A percentile compares a stretch with the other conserved stretches of the same genome.
phyloP scores from a whole-genome alignment of 2,888 invertebrate genomes.

The Standfussiana lucernea region DNA sequence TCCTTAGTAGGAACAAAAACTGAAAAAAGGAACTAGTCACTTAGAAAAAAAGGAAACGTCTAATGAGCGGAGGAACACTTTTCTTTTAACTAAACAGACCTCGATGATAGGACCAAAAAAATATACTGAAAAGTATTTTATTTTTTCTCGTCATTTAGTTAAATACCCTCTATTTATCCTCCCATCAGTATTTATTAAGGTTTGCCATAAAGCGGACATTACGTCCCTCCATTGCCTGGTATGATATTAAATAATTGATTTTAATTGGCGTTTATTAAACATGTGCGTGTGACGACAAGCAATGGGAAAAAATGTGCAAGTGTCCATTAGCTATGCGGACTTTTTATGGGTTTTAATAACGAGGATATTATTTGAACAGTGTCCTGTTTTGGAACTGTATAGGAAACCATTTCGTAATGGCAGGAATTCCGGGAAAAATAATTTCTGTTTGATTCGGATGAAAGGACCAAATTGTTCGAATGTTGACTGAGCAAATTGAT shows the following conservation, averaged over 20 bases:
- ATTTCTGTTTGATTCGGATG: neutral
- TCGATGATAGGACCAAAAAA: constrained; percentile 5
- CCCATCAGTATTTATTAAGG: constrained; percentile 59
- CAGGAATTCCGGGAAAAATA: neutral
- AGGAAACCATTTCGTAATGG: neutral
- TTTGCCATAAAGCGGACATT: constrained; percentile 72
- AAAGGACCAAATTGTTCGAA: neutral
- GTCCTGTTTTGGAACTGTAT: neutral
- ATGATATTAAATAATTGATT: constrained; percentile 80
- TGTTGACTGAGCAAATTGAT: no score
- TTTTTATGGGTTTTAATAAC: constrained; percentile 17
- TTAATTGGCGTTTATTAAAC: constrained; percentile 87
- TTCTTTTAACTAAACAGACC: constrained; percentile 13
- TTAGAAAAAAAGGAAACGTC: constrained; percentile 37
- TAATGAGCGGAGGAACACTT: constrained; percentile 37
- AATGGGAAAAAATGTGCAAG: constrained; percentile 77
- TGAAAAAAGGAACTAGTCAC: constrained; percentile 34
- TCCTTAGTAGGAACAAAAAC: constrained; percentile 17
- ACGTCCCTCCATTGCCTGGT: constrained; percentile 65
- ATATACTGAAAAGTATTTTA: constrained; percentile 13
- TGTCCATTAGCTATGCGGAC: constrained; percentile 48
- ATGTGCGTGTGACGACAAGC: constrained; percentile 73
- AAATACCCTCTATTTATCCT: constrained; percentile 57
- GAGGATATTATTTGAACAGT: neutral
- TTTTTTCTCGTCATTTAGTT: constrained; percentile 39